phyloP scores from a whole-genome alignment of 2,888 invertebrate species.

The Oegoconia quadripuncta region DNA sequence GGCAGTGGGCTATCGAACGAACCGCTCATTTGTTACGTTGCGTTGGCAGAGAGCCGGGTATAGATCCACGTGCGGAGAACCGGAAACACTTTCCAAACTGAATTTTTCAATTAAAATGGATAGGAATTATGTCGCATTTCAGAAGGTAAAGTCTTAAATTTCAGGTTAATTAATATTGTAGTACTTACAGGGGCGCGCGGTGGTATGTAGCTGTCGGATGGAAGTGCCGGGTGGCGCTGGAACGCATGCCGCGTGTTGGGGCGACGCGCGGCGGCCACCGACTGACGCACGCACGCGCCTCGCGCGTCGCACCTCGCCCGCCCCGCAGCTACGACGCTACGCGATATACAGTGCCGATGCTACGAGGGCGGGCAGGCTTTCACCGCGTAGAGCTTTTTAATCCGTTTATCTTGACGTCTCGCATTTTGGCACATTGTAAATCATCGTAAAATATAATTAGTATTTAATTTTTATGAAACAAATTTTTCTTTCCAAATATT shows the following conservation, averaged over 20 bases:
- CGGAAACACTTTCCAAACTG: constrained; percentile 32
- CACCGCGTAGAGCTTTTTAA: constrained; percentile 9
- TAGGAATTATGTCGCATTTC: no score
- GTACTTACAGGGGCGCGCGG: constrained; percentile 76
- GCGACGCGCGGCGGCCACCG: constrained; percentile 64
- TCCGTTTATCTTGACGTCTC: constrained; percentile 12
- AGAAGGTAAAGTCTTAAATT: no score
- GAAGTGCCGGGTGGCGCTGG: constrained; percentile 34
- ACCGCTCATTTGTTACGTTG: constrained; percentile 67
- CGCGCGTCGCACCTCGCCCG: constrained; percentile 23
- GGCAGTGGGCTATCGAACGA: constrained; percentile 78
- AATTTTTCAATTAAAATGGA: constrained; percentile 16
- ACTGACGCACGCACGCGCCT: constrained; percentile 71
- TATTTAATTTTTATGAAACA: no score
- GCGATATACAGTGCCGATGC: constrained; percentile 48
- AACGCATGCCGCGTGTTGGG: constrained; percentile 63
- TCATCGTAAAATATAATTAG: no score
- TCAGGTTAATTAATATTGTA: constrained; percentile 7
- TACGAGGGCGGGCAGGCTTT: constrained; percentile 35
- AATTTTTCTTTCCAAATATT: no score
- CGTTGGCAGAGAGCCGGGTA: constrained; percentile 53
- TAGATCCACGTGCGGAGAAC: constrained; percentile 66
- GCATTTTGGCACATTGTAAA: background rate
- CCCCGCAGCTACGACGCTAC: constrained; percentile 32
- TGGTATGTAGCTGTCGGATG: constrained; percentile 42